Base-by-base conservation (phyloP, 2,113 vertebrate species). In the Sardina pilchardus region DNA sequence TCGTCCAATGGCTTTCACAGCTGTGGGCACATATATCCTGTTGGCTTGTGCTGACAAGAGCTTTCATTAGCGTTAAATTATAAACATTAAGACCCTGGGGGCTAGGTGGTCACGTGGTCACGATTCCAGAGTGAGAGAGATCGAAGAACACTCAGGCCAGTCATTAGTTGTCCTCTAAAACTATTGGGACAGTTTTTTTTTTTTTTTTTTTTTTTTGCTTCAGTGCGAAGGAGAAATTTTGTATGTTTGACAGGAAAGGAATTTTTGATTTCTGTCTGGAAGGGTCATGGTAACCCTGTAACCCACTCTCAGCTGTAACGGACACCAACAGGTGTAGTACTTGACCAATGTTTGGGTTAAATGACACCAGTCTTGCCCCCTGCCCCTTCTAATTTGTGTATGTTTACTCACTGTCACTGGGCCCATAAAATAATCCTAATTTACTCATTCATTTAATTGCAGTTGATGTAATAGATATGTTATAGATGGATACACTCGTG, bases 21-120 rank as follows among this genome's bases (percentile, higher is more conserved):
- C 92, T 91, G 92, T 85, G 88, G 80, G 71, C 21, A 83, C 90
- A 92, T 94, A 93, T 93, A 94, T 94, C 89, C 26, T 48, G 39
- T 21, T 63, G 36, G 36, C 30, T 81, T 88, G 90, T 88, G 93
- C 86, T 92, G 95, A 94, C 94, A 94, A 86, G 91, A 30, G 83
- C 90, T 94, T 92, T 94, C 94, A 89, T 90, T 90, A 87, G 89
- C 88, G 88, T 89, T 91, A 90, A 90, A 92, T 94, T 93, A 91
- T 78, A 81, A 85, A 56, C 88, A 91, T 86, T 63, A 88, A 88
- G 82, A 91, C 83, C 85, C 83, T 6, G 6, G 78, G 14, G 5
- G n/a, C 7, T 83, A 80, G 56, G 7, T 63, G 67, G 87, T 86
- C 85, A 86, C 19, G 24, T 42, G 39, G n/a, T n/a, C 84, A 71